Conservation (phyloP, 2,888 invertebrate genomes). For the Hybos culiciformis region DNA sequence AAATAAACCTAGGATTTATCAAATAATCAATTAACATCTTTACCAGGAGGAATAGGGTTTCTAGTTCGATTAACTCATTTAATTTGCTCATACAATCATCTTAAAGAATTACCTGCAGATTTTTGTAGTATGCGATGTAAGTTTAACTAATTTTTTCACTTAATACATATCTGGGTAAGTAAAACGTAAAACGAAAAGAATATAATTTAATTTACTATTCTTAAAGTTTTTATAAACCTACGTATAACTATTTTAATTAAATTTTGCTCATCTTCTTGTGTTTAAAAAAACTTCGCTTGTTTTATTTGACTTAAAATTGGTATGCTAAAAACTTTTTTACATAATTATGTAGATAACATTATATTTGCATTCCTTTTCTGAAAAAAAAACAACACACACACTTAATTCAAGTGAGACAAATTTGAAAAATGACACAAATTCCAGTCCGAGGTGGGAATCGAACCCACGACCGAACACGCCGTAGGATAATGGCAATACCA, state of each 20-base stretch:
- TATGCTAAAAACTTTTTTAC: too few species aligned
- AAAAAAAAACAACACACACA: too few species aligned
- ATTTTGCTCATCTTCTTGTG: too few species aligned
- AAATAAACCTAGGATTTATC: constrained; percentile 83
- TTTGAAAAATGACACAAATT: too few species aligned
- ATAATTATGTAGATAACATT: too few species aligned
- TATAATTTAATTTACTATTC: not conserved
- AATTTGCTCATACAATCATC: constrained; percentile 59
- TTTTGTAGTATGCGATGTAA: constrained; percentile 71
- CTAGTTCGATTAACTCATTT: constrained; percentile 61
- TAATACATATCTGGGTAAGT: not conserved
- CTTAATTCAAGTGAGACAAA: too few species aligned
- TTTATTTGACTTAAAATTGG: too few species aligned
- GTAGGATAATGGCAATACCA: too few species aligned
- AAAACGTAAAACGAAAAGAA: not conserved
- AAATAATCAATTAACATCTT: constrained; percentile 52
- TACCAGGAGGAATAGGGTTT: constrained; percentile 75
- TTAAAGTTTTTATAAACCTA: not conserved
- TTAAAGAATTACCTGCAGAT: constrained; percentile 63
- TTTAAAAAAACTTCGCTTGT: too few species aligned
- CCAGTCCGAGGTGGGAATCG: too few species aligned
- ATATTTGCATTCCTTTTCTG: too few species aligned
- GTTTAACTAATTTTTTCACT: constrained; percentile 18
- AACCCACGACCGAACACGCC: too few species aligned
- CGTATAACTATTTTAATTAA: not conserved